Evolutionary conservation across 2,888 invertebrate species (phyloP).

Genomic region (Rosalia funebris): DNA sequence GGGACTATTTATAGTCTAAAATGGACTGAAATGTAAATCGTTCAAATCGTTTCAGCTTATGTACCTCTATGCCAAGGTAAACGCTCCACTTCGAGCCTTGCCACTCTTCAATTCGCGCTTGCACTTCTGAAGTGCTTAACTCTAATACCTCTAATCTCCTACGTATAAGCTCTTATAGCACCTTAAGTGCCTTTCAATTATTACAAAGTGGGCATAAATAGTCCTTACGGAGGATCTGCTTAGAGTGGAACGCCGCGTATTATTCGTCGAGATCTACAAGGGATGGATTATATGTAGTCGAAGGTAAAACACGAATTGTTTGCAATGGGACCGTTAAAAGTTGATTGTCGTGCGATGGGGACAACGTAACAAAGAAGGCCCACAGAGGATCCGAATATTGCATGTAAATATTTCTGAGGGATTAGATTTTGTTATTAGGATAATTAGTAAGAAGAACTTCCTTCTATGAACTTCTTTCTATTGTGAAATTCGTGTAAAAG

Average conservation of each 20-base stretch:
- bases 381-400: conserved; percentile 1
- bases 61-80: conserved; percentile 10
- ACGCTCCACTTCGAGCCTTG: conserved; percentile 29
- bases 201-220: conserved; percentile 48
- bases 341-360: conserved; percentile 3
- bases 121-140: conserved; percentile 57
- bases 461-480: too few relatives aligned
- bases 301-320: conserved; percentile 36
- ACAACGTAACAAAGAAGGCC: neutral
- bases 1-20: conserved; percentile 9
- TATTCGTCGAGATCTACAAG: conserved; percentile 58
- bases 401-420: too few relatives aligned
- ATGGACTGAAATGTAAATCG: conserved; percentile 23
- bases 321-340: conserved; percentile 11
- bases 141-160: conserved; percentile 60
- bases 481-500: too few relatives aligned
- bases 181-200: conserved; percentile 62
- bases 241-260: conserved; percentile 15
- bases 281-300: conserved; percentile 55
- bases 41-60: conserved; percentile 18
- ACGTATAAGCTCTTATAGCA: conserved; percentile 59
- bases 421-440: too few relatives aligned
- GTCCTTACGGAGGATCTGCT: conserved; percentile 32
- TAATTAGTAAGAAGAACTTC: too few relatives aligned
- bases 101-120: conserved; percentile 50